A percentile compares a stretch with the other conserved stretches of the same genome.
These are phyloP conservation scores for Plodia interpunctella DNA, from an alignment of 1,140 invertebrate species.

Conservation along the genomic window DNA sequence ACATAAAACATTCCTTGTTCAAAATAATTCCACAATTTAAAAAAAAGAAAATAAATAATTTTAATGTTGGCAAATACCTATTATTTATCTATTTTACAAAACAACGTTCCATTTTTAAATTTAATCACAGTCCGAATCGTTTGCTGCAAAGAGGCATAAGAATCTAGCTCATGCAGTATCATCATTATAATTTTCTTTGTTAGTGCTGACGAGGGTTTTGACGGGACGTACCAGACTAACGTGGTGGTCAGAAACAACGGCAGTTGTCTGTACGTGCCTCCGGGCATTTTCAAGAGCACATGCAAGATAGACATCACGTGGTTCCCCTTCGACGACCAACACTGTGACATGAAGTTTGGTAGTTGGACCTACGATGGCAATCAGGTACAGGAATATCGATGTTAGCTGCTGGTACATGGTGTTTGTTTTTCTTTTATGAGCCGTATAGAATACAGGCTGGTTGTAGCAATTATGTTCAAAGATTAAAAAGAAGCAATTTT, in stretches of 20 bases:
- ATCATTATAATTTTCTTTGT: not conserved
- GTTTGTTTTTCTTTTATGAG: no score
- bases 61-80: no score
- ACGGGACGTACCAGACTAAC: constrained; percentile 98
- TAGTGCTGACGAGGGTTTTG: constrained; percentile 98
- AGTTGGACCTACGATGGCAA: constrained; percentile 98
- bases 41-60: no score
- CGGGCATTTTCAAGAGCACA: constrained; percentile 99
- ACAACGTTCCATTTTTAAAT: no score
- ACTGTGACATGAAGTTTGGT: constrained; percentile 98
- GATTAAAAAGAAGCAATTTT: no score
- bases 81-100: no score
- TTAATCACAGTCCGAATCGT: not conserved
- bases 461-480: no score
- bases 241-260: constrained; percentile 97
- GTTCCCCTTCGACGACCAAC: constrained; percentile 99
- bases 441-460: no score
- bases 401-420: constrained; percentile 5
- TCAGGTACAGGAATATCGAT: constrained; percentile 81
- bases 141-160: not conserved
- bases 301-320: constrained; percentile 99
- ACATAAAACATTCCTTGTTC: not conserved
- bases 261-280: constrained; percentile 96
- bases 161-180: not conserved
- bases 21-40: no score